Conservation (phyloP, 2,113 vertebrate genomes). For the Gobius niger region DNA sequence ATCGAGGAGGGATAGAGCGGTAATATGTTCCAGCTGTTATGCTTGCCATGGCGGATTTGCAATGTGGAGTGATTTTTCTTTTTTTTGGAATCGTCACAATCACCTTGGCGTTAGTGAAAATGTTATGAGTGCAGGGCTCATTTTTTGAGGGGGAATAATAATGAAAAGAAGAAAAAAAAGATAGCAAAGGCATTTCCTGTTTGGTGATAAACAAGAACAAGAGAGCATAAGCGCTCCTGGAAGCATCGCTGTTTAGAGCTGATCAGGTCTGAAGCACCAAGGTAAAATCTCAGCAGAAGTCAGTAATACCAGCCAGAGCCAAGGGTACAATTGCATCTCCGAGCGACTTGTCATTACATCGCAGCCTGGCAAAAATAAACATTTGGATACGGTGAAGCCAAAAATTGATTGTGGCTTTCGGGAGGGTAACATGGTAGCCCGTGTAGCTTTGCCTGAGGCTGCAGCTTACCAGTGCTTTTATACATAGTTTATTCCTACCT, state of each 20-base stretch:
- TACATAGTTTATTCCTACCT: slow-evolving; percentile 78
- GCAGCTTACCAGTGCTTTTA: slow-evolving; percentile 76
- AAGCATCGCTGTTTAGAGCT: slow-evolving; percentile 34
- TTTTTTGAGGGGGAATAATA: neutral
- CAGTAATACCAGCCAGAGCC: slow-evolving; percentile 46
- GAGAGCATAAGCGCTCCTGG: slow-evolving; percentile 9
- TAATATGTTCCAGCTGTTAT: slow-evolving; percentile 62
- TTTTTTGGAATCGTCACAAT: slow-evolving; percentile 43
- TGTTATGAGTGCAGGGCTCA: slow-evolving; percentile 7
- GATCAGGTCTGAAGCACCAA: slow-evolving; percentile 47
- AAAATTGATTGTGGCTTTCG: slow-evolving; percentile 76
- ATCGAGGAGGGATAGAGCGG: slow-evolving; percentile 39
- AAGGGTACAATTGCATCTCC: slow-evolving; percentile 60
- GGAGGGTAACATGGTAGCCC: slow-evolving; percentile 69
- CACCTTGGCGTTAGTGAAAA: slow-evolving; percentile 9
- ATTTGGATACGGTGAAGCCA: slow-evolving; percentile 71
- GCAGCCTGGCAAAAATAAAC: slow-evolving; percentile 71
- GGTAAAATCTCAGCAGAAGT: slow-evolving; percentile 34
- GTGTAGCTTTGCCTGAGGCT: slow-evolving; percentile 71
- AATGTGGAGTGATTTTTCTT: slow-evolving; percentile 41
- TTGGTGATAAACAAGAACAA: slow-evolving; percentile 25
- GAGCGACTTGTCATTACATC: slow-evolving; percentile 68
- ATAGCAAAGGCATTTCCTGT: slow-evolving; percentile 16
- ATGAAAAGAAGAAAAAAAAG: neutral
- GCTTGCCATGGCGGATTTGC: slow-evolving; percentile 56